Base-by-base conservation (phyloP, 2,888 invertebrate genomes). In the Agrochola lota region DNA sequence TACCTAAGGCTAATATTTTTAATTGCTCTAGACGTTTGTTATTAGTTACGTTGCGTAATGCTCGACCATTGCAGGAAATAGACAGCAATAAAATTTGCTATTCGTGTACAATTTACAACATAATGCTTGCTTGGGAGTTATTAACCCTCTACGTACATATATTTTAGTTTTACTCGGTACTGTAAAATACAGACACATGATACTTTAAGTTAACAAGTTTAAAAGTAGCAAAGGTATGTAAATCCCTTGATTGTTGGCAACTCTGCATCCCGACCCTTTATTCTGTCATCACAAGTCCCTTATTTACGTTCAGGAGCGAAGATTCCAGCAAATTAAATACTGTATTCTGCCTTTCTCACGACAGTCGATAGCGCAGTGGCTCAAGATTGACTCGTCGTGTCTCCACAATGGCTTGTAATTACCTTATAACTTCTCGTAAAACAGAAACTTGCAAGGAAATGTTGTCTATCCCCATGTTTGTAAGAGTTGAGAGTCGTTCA, bases 391-490 rank as follows among this genome's bases (percentile, higher is more conserved):
- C 81, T 84, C 62, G 82, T 84, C 67, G 66, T 70, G 68, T 77
- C 69, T 63, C 63, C 74, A 80, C 77, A 80, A 85, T 79, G 76
- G 67, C 67, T 78, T 77, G 84, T 86, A 85, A 83, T 86, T 81
- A 57, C 85, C 78, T 55, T 86, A 80, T 75, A 86, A 72, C 82
- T 67, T 64, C 76, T 46, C 60, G 71, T 77, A 73, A 77, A 75
- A 74, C 74, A 67, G 62, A 71, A 71, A 68, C 74, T 71, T 68
- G 72, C 17, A 67, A 80, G 75, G 71, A 77, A 75, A 78, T 75
- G 83, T 71, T 64, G 71, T 67, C 59, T 80, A 66, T 67, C 26
- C 20, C 74, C 86, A 60, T 64, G 73, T 77, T 75, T 66, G 74
- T 72, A 71, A 26, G 40, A 62, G 15, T 60, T 64, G 75, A 71